phyloP scores from a whole-genome alignment of 2,113 vertebrate species.

The Planiliza haematocheilus region DNA sequence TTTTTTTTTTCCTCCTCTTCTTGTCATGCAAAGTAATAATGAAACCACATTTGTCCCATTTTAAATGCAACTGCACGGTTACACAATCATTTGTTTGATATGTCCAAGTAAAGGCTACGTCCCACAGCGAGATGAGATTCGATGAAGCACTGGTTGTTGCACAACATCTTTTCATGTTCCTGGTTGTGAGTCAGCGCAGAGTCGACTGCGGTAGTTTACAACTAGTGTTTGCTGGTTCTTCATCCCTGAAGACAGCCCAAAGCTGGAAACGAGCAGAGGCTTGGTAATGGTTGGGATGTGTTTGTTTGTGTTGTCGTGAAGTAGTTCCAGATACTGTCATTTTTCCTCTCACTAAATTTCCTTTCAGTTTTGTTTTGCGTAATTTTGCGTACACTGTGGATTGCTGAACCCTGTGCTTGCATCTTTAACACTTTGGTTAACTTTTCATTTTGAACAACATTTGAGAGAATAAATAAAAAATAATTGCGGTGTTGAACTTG shows the following conservation, averaged over 20 bases:
- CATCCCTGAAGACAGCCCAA: slow-evolving; percentile 4
- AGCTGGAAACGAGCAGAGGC: slow-evolving; percentile 2
- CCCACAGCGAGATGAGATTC: slow-evolving; percentile 36
- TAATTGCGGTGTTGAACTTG: background rate
- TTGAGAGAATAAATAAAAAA: slow-evolving; percentile 26
- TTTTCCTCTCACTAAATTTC: slow-evolving; percentile 17
- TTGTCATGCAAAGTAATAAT: slow-evolving; percentile 39
- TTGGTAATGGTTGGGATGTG: slow-evolving; percentile 3
- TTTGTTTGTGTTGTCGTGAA: background rate
- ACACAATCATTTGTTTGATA: slow-evolving; percentile 54
- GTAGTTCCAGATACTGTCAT: slow-evolving; percentile 19
- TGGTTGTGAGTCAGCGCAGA: slow-evolving; percentile 43
- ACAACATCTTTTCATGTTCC: slow-evolving; percentile 41
- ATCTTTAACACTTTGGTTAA: slow-evolving; percentile 17
- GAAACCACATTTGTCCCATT: slow-evolving; percentile 34
- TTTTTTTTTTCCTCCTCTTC: slow-evolving; percentile 24
- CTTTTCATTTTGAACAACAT: slow-evolving; percentile 19
- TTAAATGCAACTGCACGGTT: slow-evolving; percentile 38
- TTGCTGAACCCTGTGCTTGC: slow-evolving; percentile 22
- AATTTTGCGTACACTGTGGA: slow-evolving; percentile 1
- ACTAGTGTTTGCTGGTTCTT: slow-evolving; percentile 14
- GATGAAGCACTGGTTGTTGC: slow-evolving; percentile 56
- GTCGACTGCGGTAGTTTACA: slow-evolving; percentile 24
- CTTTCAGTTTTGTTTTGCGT: slow-evolving; percentile 20
- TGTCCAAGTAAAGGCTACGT: slow-evolving; percentile 35